Percentiles rank a stretch among this genome's conserved stretches.
Conservation (phyloP, 2,797 vertebrate genomes). For the Falco biarmicus region DNA sequence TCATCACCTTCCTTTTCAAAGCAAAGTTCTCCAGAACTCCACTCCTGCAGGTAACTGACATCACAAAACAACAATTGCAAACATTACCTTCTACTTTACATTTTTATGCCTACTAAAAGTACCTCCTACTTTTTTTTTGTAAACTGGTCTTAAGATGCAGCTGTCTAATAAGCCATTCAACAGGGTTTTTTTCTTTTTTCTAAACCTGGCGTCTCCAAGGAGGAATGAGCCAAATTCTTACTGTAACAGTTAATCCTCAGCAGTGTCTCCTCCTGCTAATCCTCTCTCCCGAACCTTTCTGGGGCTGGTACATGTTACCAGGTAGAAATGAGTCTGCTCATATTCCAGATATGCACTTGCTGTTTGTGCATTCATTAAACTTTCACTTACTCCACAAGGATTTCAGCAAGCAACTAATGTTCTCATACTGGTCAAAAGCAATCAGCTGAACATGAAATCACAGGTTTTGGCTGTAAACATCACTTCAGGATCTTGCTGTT, state of each 20-base stretch:
- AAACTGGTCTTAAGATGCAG: neutral
- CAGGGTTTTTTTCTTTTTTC: neutral
- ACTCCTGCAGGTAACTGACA: neutral
- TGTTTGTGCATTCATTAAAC: conserved; percentile 34
- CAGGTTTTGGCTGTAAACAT: neutral
- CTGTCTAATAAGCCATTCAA: neutral
- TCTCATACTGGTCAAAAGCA: conserved; percentile 48
- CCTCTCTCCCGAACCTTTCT: neutral
- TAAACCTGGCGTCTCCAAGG: neutral
- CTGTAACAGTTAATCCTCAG: conserved; percentile 5
- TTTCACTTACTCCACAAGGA: conserved; percentile 24
- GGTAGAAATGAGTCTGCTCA: neutral
- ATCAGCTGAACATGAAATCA: conserved; percentile 27
- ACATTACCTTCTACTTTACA: neutral
- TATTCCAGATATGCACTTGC: conserved; percentile 15
- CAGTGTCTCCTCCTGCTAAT: neutral
- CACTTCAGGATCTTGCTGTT: conserved; percentile 17
- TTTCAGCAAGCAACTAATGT: conserved; percentile 29
- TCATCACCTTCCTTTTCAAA: neutral
- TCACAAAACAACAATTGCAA: neutral
- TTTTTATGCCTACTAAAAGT: neutral
- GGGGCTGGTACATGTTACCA: neutral
- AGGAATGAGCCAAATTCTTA: neutral
- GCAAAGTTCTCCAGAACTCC: neutral
- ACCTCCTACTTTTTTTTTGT: neutral